Evolutionary conservation across 2,113 vertebrate genomes (phyloP).

Genomic region (Tetrax tetrax): DNA sequence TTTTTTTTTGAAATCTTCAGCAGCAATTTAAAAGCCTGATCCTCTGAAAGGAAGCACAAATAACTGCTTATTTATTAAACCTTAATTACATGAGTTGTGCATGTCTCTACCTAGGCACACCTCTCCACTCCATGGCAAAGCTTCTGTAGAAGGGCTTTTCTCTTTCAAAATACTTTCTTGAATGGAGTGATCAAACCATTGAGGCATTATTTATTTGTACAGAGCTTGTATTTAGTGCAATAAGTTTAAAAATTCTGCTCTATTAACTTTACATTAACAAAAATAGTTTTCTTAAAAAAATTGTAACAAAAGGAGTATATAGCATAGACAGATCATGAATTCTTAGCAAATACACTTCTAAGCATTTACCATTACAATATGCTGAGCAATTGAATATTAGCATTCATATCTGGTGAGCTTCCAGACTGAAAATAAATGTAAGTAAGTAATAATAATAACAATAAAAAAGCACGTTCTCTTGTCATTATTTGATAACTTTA

Average conservation of each 20-base stretch:
- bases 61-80: slow-evolving; percentile 67
- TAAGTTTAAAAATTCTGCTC: slow-evolving; percentile 84
- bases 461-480: slow-evolving; percentile 55
- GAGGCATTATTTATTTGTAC: slow-evolving; percentile 75
- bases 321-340: slow-evolving; percentile 80
- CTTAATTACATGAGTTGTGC: slow-evolving; percentile 26
- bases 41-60: slow-evolving; percentile 79
- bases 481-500: slow-evolving; percentile 58
- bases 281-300: slow-evolving; percentile 85
- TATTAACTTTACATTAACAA: slow-evolving; percentile 84
- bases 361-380: slow-evolving; percentile 79
- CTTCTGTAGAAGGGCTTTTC: slow-evolving; percentile 66
- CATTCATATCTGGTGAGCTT: slow-evolving; percentile 77
- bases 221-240: slow-evolving; percentile 83
- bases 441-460: background rate
- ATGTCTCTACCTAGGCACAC: slow-evolving; percentile 35
- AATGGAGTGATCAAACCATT: slow-evolving; percentile 73
- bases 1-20: slow-evolving; percentile 2
- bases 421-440: slow-evolving; percentile 64
- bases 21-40: slow-evolving; percentile 69
- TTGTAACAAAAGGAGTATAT: slow-evolving; percentile 82
- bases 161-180: slow-evolving; percentile 72
- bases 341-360: slow-evolving; percentile 80
- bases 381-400: slow-evolving; percentile 76
- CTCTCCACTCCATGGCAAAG: slow-evolving; percentile 51